Base-by-base conservation (phyloP, 2,797 vertebrate species). In the Artibeus lituratus region DNA sequence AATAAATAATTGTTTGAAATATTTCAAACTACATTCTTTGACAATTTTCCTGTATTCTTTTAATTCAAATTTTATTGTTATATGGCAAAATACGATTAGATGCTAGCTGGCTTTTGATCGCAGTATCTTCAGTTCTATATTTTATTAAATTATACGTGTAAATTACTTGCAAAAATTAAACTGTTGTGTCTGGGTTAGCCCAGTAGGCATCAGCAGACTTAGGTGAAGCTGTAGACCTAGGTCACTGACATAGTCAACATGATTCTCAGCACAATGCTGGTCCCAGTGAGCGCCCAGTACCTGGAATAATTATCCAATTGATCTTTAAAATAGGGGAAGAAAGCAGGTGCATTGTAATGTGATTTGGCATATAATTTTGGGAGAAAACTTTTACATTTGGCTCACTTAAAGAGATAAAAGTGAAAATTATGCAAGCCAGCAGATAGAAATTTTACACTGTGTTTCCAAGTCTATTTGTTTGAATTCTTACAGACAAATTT, bases 401-500 rank as follows among this genome's bases (percentile, higher is more conserved):
- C 19, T 76, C 14, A 85, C 62, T 81, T 86, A 37, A 95, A 62
- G 81, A 93, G 21, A 82, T 26, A 77, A 92, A 86, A n/a, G 57
- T 77, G 53, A 72, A 85, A 95, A 88, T 32, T 42, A 70, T 44
- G 2, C 12, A 72, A 44, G 12, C 21, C 59, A 69, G 32, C 62
- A 69, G 72, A 70, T 9, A 29, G 0, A 91, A 87, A 89, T 59
- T 47, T 91, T 86, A 57, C 0, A 86, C 7, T 72, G 32, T 67
- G 35, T 67, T 72, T 76, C 32, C 21, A 19, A 32, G 49, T 42
- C 29, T 94, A 51, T n/a, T 83, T 39, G 55, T 91, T 39, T 51
- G 32, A 94, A 83, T 89, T 94, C 42, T 84, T 86, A 73, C 15
- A 77, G 19, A 70, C 42, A 91, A 69, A 80, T 78, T 80, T 73